These are phyloP conservation scores for Gastrophryne carolinensis DNA, from an alignment of 2,797 vertebrate genomes.

Conservation along the genomic window DNA sequence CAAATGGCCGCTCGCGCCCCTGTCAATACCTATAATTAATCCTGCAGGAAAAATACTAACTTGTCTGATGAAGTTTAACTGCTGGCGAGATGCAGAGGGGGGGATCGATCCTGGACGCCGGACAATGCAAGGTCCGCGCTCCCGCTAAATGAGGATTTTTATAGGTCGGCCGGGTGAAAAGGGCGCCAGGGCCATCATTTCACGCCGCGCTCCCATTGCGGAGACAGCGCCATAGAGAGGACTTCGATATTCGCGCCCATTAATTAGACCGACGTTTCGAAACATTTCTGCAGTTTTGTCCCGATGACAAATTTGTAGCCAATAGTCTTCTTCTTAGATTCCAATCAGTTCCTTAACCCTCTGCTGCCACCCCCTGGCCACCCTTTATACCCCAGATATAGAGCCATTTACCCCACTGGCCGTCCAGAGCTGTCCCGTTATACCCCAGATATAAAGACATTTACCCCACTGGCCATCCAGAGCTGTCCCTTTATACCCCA, in stretches of 20 bases:
- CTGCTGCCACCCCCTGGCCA: too few relatives aligned
- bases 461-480: not conserved
- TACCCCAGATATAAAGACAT: not conserved
- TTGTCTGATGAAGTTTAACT: constrained; percentile 43
- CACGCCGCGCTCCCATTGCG: not conserved
- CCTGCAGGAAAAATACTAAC: constrained; percentile 42
- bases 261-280: not conserved
- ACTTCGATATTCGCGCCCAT: not conserved
- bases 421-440: too few relatives aligned
- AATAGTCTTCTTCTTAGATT: too few relatives aligned
- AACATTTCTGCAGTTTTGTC: not conserved
- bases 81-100: constrained; percentile 29
- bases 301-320: too few relatives aligned
- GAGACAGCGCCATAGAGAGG: not conserved
- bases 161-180: constrained; percentile 28
- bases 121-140: constrained; percentile 21
- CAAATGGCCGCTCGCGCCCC: constrained; percentile 18
- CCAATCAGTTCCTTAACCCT: too few relatives aligned
- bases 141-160: constrained; percentile 20
- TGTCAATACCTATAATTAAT: constrained; percentile 49
- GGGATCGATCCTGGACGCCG: constrained; percentile 13
- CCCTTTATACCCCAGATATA: too few relatives aligned
- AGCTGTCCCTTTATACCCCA: not conserved
- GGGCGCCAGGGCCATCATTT: constrained; percentile 27
- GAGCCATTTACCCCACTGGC: too few relatives aligned